A percentile compares a stretch with the other conserved stretches of the same genome.
phyloP scores from a whole-genome alignment of 2,113 vertebrate genomes.

The Cephalopterus ornatus region DNA sequence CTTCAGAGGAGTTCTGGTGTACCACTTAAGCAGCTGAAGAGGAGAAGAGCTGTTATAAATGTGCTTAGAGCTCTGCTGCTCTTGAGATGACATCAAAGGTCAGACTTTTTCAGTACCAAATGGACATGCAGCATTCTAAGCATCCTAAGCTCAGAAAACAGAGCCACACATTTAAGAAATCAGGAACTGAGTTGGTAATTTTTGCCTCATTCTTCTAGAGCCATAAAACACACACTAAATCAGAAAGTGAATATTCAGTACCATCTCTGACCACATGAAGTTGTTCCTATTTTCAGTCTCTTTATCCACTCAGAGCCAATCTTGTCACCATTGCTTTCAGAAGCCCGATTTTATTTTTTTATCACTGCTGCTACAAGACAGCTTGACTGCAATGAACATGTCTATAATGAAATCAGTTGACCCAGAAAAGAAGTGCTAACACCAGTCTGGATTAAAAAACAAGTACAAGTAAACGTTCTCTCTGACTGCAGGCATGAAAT shows the following conservation, averaged over 20 bases:
- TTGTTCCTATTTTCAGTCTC: neutral
- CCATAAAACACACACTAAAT: neutral
- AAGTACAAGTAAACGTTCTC: neutral
- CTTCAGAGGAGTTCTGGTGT: neutral
- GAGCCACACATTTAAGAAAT: neutral
- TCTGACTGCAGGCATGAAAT: neutral
- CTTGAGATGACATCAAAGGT: neutral
- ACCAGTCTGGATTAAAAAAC: neutral
- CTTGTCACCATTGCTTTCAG: neutral
- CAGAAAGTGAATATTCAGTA: neutral
- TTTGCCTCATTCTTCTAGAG: neutral
- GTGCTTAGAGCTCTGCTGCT: neutral
- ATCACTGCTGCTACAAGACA: conserved; percentile 11
- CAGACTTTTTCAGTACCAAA: neutral
- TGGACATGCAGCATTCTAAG: neutral
- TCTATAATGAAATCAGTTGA: conserved; percentile 27
- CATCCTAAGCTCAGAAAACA: neutral
- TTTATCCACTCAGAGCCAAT: neutral
- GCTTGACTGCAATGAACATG: neutral
- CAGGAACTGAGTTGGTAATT: neutral
- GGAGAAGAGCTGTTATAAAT: neutral
- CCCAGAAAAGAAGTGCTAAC: conserved; percentile 19
- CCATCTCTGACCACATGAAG: neutral
- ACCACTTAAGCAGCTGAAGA: neutral
- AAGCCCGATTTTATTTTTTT: conserved; percentile 25